Conservation (phyloP, 1,140 invertebrate genomes). For the Trichomalopsis sarcophagae region DNA sequence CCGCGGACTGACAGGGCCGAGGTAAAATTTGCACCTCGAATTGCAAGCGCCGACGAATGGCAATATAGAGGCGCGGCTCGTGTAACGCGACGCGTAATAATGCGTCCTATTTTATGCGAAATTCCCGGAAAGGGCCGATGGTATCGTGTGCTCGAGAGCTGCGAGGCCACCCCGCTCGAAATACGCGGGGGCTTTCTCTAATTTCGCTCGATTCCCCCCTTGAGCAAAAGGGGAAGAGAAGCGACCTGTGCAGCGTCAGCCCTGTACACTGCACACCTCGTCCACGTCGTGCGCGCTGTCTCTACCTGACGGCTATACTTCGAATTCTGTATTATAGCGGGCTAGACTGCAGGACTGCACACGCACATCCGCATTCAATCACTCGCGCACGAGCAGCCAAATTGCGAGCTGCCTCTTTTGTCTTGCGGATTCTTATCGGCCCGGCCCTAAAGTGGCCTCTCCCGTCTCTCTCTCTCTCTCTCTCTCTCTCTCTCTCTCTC, state of each 20-base stretch:
- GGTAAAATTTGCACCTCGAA: too few relatives aligned
- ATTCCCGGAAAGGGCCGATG: slow-evolving; percentile 62
- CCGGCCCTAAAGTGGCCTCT: slow-evolving; percentile 14
- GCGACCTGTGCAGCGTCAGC: too few relatives aligned
- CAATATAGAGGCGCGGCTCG: too few relatives aligned
- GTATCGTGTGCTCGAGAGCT: slow-evolving; percentile 53
- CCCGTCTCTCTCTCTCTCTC: background rate
- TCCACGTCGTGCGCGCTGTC: too few relatives aligned
- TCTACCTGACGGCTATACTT: too few relatives aligned
- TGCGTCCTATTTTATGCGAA: slow-evolving; percentile 61
- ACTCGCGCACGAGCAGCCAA: slow-evolving; percentile 41
- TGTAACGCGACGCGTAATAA: slow-evolving; percentile 41
- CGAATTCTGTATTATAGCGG: background rate
- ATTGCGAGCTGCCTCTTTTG: slow-evolving; percentile 32
- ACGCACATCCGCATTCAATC: slow-evolving; percentile 66
- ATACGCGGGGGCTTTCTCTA: slow-evolving; percentile 56
- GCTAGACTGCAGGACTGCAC: slow-evolving; percentile 39
- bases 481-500: too few relatives aligned
- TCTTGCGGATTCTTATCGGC: slow-evolving; percentile 39
- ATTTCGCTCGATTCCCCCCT: slow-evolving; percentile 59
- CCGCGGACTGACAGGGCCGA: too few relatives aligned
- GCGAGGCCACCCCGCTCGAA: slow-evolving; percentile 17
- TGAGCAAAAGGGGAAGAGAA: slow-evolving; percentile 19
- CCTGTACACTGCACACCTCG: too few relatives aligned
- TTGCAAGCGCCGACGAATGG: too few relatives aligned